Evolutionary conservation across 2,888 invertebrate genomes (phyloP).

Genomic region (Mechanitis mazaeus): DNA sequence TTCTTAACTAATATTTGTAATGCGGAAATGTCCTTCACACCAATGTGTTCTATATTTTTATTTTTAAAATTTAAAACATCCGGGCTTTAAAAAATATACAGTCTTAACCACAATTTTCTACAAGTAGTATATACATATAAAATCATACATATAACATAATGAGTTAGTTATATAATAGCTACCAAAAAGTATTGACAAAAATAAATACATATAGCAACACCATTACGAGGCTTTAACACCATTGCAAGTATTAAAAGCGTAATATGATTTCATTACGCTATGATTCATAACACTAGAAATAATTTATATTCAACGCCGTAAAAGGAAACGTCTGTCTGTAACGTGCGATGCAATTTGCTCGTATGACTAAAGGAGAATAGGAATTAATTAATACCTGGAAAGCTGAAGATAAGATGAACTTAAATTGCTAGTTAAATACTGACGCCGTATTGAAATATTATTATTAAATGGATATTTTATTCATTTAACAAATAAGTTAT

Average conservation of each 20-base stretch:
- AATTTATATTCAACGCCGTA: conserved; percentile 21
- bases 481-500: no score
- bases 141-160: no score
- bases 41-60: no score
- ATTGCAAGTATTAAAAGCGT: neutral
- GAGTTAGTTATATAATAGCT: neutral
- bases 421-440: conserved; percentile 1
- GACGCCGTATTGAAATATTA: neutral
- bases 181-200: neutral
- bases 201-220: no score
- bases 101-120: no score
- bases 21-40: no score
- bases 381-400: conserved; percentile 17
- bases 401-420: neutral
- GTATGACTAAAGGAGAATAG: conserved; percentile 15
- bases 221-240: no score
- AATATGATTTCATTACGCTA: neutral
- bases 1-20: no score
- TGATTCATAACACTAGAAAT: conserved; percentile 13
- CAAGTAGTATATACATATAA: no score
- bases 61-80: no score
- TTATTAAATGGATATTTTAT: neutral
- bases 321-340: conserved; percentile 24
- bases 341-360: conserved; percentile 17
- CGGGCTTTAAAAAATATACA: no score